phyloP scores from a whole-genome alignment of 2,888 invertebrate species.

The Lasioglossum oenotherae region DNA sequence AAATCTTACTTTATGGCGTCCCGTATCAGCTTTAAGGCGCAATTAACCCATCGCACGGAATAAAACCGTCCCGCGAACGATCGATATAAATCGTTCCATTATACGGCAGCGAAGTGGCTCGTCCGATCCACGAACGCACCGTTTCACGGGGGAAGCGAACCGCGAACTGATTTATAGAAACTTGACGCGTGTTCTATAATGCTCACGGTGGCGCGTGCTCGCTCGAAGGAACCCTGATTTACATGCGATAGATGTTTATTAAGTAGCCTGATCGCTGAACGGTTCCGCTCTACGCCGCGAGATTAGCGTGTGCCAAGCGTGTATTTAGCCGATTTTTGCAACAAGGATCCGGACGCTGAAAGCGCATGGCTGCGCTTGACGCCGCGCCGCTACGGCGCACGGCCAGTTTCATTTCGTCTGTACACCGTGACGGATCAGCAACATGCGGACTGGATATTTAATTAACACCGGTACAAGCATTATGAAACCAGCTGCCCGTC shows the following conservation, averaged over 20 bases:
- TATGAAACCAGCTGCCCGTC: slow-evolving; percentile 64
- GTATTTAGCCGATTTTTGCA: neutral
- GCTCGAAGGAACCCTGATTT: slow-evolving; percentile 44
- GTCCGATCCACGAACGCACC: neutral
- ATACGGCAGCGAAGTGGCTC: slow-evolving; percentile 3
- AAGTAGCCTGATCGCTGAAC: slow-evolving; percentile 20
- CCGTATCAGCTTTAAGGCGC: neutral
- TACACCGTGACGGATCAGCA: slow-evolving; percentile 67
- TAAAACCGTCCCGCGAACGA: neutral
- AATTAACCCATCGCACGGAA: neutral
- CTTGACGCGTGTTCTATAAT: slow-evolving; percentile 22
- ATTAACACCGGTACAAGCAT: slow-evolving; percentile 71
- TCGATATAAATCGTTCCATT: slow-evolving; percentile 7
- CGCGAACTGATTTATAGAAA: slow-evolving; percentile 45
- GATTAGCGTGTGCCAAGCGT: slow-evolving; percentile 21
- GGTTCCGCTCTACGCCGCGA: neutral
- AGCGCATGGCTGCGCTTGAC: slow-evolving; percentile 28
- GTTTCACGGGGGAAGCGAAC: neutral
- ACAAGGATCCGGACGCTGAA: slow-evolving; percentile 20
- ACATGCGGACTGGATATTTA: slow-evolving; percentile 76
- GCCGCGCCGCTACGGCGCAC: neutral
- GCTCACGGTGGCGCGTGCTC: slow-evolving; percentile 43
- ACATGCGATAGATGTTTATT: slow-evolving; percentile 41
- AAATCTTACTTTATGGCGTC: slow-evolving; percentile 27
- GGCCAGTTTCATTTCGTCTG: slow-evolving; percentile 53